These are phyloP conservation scores for Drosophila nigromelanica DNA, from an alignment of 1,140 invertebrate genomes.

Conservation along the genomic window DNA sequence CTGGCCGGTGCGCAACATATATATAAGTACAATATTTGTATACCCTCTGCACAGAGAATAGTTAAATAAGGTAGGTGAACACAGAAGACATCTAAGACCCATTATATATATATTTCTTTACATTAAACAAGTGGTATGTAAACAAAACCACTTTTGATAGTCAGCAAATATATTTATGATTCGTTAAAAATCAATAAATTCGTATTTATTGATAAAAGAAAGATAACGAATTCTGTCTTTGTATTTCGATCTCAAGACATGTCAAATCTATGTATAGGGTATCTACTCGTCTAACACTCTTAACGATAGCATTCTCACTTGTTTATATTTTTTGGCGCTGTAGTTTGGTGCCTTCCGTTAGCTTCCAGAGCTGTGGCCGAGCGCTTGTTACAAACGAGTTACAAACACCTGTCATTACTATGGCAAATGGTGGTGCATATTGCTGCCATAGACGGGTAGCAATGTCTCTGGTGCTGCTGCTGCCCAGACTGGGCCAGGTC, in stretches of 20 bases:
- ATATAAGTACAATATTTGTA: conserved; percentile 21
- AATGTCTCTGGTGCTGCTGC: not conserved
- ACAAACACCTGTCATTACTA: conserved; percentile 82
- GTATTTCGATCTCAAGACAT: too few species aligned
- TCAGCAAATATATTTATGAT: too few species aligned
- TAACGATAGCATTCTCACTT: conserved; percentile 17
- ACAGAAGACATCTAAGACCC: not conserved
- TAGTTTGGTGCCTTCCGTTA: conserved; percentile 57
- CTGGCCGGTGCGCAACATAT: conserved; percentile 13
- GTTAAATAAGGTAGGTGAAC: too few species aligned
- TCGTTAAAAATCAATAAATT: too few species aligned
- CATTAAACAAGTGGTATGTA: too few species aligned
- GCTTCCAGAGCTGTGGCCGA: conserved; percentile 33
- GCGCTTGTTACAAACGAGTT: conserved; percentile 68
- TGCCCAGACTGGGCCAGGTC: conserved; percentile 30
- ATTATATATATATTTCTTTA: not conserved
- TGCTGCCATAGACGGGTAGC: conserved; percentile 12
- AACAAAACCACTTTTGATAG: too few species aligned
- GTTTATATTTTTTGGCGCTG: conserved; percentile 34
- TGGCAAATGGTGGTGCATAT: conserved; percentile 59
- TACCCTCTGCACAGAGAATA: conserved; percentile 1
- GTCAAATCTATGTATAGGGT: not conserved
- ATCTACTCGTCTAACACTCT: not conserved
- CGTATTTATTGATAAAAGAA: too few species aligned
- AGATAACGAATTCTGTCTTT: too few species aligned